Conservation (phyloP, 2,888 invertebrate genomes). For the Cheilosia impressa region DNA sequence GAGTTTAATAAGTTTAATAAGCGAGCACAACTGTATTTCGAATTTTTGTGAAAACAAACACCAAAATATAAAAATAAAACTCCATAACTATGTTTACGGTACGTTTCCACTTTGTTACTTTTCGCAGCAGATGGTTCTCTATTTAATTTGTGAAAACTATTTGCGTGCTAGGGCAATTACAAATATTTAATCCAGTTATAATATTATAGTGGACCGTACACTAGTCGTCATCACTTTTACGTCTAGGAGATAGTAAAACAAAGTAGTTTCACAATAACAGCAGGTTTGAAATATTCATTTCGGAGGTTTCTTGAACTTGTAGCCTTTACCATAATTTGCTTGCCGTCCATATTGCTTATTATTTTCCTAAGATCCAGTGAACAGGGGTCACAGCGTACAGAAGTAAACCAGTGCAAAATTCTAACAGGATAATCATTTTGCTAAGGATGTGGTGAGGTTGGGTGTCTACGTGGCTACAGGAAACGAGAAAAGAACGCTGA, state of each 20-base stretch:
- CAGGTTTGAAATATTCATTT: slow-evolving; percentile 17
- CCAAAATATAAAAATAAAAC: too few relatives aligned
- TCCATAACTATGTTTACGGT: too few relatives aligned
- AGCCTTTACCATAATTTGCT: slow-evolving; percentile 17
- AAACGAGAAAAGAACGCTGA: slow-evolving; percentile 30
- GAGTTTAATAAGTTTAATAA: too few relatives aligned
- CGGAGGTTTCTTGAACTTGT: not conserved
- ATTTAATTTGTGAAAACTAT: too few relatives aligned
- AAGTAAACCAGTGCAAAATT: slow-evolving; percentile 5
- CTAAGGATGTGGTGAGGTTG: slow-evolving; percentile 9
- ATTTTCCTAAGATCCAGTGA: slow-evolving; percentile 9
- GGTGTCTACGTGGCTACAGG: not conserved
- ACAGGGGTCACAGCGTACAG: slow-evolving; percentile 1
- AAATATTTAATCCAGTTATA: too few relatives aligned
- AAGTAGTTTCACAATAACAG: not conserved
- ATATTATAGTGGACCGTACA: too few relatives aligned
- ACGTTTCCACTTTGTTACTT: too few relatives aligned
- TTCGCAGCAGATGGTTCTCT: too few relatives aligned
- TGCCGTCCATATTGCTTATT: slow-evolving; percentile 27
- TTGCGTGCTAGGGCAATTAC: too few relatives aligned
- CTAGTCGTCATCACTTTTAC: not conserved
- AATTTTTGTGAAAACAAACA: too few relatives aligned
- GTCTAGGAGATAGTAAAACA: not conserved
- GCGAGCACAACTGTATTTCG: too few relatives aligned
- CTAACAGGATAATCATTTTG: slow-evolving; percentile 9